Evolutionary conservation across 2,797 vertebrate species (phyloP).

Genomic region (Clangula hyemalis): DNA sequence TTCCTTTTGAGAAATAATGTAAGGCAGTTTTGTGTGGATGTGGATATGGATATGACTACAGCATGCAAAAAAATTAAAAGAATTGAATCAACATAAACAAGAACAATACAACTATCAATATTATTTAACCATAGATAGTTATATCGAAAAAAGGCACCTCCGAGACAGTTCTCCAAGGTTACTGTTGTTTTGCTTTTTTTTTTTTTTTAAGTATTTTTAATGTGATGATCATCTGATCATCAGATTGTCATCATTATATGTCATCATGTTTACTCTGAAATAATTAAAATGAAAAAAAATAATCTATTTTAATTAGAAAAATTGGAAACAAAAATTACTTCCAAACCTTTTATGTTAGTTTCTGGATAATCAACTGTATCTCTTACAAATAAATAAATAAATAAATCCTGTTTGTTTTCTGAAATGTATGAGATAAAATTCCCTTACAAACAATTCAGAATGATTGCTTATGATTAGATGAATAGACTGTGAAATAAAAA

Average conservation of each 20-base stretch:
- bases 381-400: not conserved
- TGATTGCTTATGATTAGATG: not conserved
- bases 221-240: not conserved
- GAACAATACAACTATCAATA: not conserved
- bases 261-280: not conserved
- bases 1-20: not conserved
- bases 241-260: not conserved
- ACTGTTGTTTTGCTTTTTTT: not conserved
- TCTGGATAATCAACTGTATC: not conserved
- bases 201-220: not conserved
- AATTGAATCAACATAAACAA: not conserved
- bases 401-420: not conserved
- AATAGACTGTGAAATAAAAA: not conserved
- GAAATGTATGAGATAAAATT: not conserved
- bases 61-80: not conserved
- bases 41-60: not conserved
- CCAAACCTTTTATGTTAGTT: not conserved
- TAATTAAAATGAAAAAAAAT: not conserved
- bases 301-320: not conserved
- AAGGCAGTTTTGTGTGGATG: not conserved
- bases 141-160: not conserved
- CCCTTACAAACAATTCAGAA: not conserved
- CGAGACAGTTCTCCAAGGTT: not conserved
- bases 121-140: too few relatives aligned
- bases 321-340: not conserved